These are phyloP conservation scores for Phalloptychus januarius DNA, from an alignment of 2,797 vertebrate species.

Conservation along the genomic window DNA sequence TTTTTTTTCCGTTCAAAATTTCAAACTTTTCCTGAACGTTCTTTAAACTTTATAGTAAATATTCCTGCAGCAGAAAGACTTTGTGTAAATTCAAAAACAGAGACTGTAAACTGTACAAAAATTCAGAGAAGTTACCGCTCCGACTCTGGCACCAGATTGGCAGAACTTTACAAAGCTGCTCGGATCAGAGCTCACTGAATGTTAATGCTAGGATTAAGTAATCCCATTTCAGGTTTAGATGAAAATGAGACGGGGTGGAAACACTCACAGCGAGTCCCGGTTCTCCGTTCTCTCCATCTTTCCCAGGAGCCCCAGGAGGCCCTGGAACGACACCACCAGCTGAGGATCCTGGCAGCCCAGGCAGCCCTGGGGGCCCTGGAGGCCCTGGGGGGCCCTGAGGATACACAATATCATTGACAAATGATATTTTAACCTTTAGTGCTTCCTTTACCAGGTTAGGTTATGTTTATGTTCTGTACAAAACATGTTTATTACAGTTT, in stretches of 20 bases:
- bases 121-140: neutral
- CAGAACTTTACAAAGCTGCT: neutral
- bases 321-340: slow-evolving; percentile 66
- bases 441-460: too few species aligned
- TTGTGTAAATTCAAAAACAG: neutral
- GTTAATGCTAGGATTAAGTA: neutral
- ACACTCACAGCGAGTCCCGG: slow-evolving; percentile 87
- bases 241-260: too few species aligned
- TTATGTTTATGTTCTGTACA: too few species aligned
- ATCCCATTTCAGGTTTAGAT: neutral
- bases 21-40: neutral
- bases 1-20: neutral
- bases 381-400: slow-evolving; percentile 88
- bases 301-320: slow-evolving; percentile 81
- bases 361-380: slow-evolving; percentile 85
- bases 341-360: slow-evolving; percentile 75
- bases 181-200: neutral
- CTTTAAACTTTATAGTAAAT: neutral
- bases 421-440: neutral
- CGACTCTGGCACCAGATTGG: neutral
- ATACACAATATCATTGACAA: neutral
- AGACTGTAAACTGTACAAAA: neutral
- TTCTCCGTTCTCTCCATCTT: slow-evolving; percentile 83
- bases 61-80: neutral
- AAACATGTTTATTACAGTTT: too few species aligned